Evolutionary conservation across 2,888 invertebrate genomes (phyloP).

Genomic region (Yponomeuta cagnagella): DNA sequence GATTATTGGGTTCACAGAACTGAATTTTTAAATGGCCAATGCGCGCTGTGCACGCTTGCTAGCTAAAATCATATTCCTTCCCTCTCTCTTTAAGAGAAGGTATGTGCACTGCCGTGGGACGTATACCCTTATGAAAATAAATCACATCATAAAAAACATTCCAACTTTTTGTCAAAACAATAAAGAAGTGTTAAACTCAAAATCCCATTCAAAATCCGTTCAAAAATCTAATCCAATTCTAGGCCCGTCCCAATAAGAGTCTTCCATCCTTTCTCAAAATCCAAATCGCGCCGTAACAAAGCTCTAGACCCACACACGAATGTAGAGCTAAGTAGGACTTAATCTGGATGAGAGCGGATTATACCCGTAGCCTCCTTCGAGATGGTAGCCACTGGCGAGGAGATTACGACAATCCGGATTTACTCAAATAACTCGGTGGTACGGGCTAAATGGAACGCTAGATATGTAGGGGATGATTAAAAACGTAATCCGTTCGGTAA

Average conservation of each 20-base stretch:
- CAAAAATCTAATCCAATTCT: not conserved
- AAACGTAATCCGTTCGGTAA: conserved; percentile 1
- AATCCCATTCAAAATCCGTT: not conserved
- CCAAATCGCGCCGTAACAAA: not conserved
- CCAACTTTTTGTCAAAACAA: no score
- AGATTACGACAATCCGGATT: conserved; percentile 70
- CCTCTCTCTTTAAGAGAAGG: no score
- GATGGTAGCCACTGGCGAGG: conserved; percentile 61
- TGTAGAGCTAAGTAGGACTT: conserved; percentile 32
- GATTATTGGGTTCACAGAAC: no score
- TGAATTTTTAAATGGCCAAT: no score
- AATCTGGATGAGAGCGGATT: conserved; percentile 68
- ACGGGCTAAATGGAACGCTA: conserved; percentile 1
- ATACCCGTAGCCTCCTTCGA: conserved; percentile 65
- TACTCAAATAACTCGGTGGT: conserved; percentile 54
- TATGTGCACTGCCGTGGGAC: no score
- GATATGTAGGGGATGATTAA: conserved; percentile 2
- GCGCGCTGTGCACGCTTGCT: no score
- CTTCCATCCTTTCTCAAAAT: not conserved
- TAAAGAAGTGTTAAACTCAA: not conserved
- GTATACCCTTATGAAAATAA: no score
- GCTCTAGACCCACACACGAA: conserved; percentile 20
- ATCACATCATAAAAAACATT: no score
- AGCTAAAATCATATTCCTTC: no score
- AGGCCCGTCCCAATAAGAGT: not conserved